These are phyloP conservation scores for Mellilla xanthometata DNA, from an alignment of 2,888 invertebrate genomes.

Conservation along the genomic window DNA sequence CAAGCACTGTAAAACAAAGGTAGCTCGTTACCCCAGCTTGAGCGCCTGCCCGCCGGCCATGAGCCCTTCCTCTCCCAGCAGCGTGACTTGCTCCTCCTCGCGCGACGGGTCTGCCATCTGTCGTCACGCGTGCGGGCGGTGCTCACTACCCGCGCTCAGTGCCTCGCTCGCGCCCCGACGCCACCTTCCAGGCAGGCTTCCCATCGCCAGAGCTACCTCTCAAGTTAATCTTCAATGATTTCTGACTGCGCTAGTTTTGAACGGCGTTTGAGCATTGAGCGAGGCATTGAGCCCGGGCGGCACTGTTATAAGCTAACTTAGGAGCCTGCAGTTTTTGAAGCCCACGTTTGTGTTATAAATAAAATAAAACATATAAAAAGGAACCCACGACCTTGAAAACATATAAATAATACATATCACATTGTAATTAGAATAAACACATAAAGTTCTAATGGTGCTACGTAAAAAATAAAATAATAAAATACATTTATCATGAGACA, in stretches of 20 bases:
- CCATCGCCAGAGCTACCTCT: no score
- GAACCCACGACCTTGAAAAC: conserved; percentile 59
- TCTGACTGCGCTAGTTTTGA: no score
- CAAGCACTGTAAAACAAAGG: conserved; percentile 90
- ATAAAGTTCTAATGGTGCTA: conserved; percentile 48
- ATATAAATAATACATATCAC: conserved; percentile 38
- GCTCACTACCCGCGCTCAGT: conserved; percentile 89
- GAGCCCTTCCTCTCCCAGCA: conserved; percentile 97
- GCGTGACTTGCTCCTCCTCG: conserved; percentile 97
- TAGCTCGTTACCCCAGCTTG: conserved; percentile 94
- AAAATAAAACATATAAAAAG: conserved; percentile 41
- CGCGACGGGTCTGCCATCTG: conserved; percentile 99
- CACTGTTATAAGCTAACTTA: no score
- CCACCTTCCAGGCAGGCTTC: no score
- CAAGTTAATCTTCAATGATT: no score
- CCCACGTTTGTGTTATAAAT: conserved; percentile 44
- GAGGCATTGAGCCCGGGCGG: no score
- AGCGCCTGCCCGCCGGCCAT: conserved; percentile 97
- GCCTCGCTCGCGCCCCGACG: conserved; percentile 53
- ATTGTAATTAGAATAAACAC: conserved; percentile 44
- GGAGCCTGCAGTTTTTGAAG: conserved; percentile 46
- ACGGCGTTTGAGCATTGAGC: no score
- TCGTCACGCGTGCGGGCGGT: conserved; percentile 84
- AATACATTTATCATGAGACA: conserved; percentile 54
- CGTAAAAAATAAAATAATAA: conserved; percentile 41